These are phyloP conservation scores for Acanthosoma haemorrhoidale DNA, from an alignment of 2,888 invertebrate species.

Conservation along the genomic window DNA sequence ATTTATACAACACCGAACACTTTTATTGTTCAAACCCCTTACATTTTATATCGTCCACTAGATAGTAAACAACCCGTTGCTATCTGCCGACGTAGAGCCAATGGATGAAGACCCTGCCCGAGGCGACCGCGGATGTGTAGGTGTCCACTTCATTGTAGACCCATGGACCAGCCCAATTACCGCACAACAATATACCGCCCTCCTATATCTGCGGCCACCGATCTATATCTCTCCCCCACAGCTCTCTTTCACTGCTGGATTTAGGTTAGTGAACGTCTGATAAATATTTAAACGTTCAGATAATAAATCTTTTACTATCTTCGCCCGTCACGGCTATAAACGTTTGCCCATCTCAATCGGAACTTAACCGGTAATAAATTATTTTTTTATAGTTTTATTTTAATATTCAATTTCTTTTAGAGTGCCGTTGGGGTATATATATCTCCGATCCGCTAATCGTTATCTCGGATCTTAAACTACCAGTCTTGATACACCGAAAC, in stretches of 20 bases:
- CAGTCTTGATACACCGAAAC: too few species aligned
- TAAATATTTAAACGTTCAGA: conserved; percentile 17
- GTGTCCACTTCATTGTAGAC: not conserved
- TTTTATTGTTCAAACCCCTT: too few species aligned
- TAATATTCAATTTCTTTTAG: not conserved
- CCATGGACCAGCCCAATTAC: not conserved
- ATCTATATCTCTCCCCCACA: conserved; percentile 14
- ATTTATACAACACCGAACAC: too few species aligned
- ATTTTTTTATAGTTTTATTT: not conserved
- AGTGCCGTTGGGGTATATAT: too few species aligned
- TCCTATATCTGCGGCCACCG: not conserved
- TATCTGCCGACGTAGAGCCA: too few species aligned
- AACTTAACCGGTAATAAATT: not conserved
- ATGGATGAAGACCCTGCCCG: not conserved
- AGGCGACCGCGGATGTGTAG: not conserved
- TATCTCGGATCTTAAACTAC: not conserved
- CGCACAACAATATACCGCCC: not conserved
- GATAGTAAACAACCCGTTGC: too few species aligned
- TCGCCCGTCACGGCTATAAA: not conserved
- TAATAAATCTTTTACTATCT: conserved; percentile 9
- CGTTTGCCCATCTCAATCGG: not conserved
- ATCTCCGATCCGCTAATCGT: not conserved
- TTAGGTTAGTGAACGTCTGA: conserved; percentile 21
- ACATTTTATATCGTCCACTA: too few species aligned
- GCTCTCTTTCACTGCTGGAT: conserved; percentile 6